phyloP scores from a whole-genome alignment of 1,140 invertebrate species.

The Heliconius congener region DNA sequence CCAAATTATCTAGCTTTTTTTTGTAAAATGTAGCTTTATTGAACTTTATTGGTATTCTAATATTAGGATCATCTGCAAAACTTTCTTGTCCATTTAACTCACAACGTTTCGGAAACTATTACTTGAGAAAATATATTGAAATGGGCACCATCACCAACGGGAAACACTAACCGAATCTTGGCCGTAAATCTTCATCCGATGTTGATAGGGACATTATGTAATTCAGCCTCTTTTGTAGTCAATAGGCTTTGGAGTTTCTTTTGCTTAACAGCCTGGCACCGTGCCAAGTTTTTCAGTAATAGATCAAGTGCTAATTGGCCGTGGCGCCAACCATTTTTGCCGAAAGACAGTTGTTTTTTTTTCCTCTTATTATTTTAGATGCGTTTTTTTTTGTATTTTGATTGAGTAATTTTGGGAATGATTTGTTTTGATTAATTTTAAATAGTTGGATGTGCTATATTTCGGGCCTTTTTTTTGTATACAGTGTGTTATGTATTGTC shows the following conservation, averaged over 20 bases:
- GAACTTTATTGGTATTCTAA: no score
- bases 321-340: conserved; percentile 17
- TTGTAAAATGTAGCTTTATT: no score
- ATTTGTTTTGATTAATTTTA: not conserved
- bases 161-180: not conserved
- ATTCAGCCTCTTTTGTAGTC: conserved; percentile 25
- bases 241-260: conserved; percentile 22
- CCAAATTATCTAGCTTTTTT: no score
- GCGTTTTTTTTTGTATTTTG: not conserved
- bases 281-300: conserved; percentile 19
- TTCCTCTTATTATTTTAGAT: not conserved
- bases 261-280: conserved; percentile 5
- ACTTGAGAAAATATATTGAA: not conserved
- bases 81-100: not conserved
- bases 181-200: not conserved
- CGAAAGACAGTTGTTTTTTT: conserved; percentile 11
- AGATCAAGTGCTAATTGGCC: conserved; percentile 30
- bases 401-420: not conserved
- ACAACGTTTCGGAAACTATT: not conserved
- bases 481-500: no score
- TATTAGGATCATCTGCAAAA: not conserved
- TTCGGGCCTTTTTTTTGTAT: no score
- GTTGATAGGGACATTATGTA: conserved; percentile 15
- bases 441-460: no score
- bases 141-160: not conserved